phyloP scores from a whole-genome alignment of 2,113 vertebrate species.

The Calyptomena viridis region DNA sequence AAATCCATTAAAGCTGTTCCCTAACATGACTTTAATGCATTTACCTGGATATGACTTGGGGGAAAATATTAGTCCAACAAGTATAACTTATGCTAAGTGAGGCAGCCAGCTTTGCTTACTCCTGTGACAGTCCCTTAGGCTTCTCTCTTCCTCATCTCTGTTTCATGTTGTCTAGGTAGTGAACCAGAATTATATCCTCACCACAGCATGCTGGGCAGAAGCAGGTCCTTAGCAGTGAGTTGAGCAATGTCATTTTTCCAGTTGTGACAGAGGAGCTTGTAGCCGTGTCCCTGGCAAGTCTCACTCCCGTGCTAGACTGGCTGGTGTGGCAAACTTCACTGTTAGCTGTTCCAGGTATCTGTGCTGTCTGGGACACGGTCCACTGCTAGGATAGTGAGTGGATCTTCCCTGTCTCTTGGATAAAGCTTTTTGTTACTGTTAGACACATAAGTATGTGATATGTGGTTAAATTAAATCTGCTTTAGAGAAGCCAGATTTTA shows the following conservation, averaged over 20 bases:
- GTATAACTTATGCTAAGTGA: not conserved
- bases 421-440: not conserved
- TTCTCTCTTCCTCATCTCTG: not conserved
- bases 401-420: not conserved
- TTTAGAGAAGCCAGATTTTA: not conserved
- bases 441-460: not conserved
- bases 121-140: not conserved
- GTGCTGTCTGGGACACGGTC: not conserved
- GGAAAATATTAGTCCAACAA: not conserved
- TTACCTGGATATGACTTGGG: constrained; percentile 2
- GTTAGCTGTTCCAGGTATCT: not conserved
- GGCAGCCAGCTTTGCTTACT: constrained; percentile 26
- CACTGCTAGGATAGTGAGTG: not conserved
- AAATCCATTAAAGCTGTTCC: not conserved
- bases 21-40: not conserved
- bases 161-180: not conserved
- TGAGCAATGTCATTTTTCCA: not conserved
- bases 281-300: not conserved
- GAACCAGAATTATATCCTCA: not conserved
- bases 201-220: not conserved
- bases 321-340: not conserved
- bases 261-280: not conserved
- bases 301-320: not conserved
- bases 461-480: not conserved
- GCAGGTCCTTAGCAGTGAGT: not conserved